Percentiles rank a stretch among this genome's conserved stretches.
These are phyloP conservation scores for Bruchidius siliquastri DNA, from an alignment of 2,888 invertebrate species.

Conservation along the genomic window DNA sequence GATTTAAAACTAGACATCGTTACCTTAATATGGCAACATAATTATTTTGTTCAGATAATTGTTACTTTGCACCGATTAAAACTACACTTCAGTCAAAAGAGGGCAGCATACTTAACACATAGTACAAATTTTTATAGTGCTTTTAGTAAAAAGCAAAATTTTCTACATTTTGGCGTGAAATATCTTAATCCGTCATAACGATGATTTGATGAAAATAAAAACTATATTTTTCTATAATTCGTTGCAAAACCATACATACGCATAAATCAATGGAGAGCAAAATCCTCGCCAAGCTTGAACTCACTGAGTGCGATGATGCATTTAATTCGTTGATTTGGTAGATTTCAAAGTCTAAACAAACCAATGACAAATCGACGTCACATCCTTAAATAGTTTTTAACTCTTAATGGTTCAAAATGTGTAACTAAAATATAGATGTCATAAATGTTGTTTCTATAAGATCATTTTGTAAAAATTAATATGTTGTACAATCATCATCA, in stretches of 20 bases:
- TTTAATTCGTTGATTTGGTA: too few species aligned
- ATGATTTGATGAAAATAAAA: conserved; percentile 9
- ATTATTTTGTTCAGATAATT: not conserved
- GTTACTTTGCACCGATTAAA: not conserved
- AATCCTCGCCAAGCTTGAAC: too few species aligned
- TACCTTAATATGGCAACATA: not conserved
- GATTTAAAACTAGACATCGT: too few species aligned
- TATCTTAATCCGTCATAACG: conserved; percentile 8
- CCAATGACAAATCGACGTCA: too few species aligned
- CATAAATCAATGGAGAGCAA: too few species aligned
- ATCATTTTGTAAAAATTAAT: not conserved
- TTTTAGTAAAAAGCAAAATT: conserved; percentile 9
- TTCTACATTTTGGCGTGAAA: conserved; percentile 2
- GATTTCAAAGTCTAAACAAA: too few species aligned
- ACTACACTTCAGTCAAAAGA: not conserved
- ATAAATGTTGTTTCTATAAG: too few species aligned
- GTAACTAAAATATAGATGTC: too few species aligned
- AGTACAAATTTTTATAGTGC: conserved; percentile 18
- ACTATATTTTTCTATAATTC: not conserved
- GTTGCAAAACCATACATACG: too few species aligned
- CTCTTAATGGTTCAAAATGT: too few species aligned
- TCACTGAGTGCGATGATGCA: too few species aligned
- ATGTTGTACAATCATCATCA: not conserved
- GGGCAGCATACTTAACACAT: conserved; percentile 17
- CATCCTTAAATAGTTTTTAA: too few species aligned